Base-by-base conservation (phyloP, 2,888 invertebrate species). In the Torymus tubicola region DNA sequence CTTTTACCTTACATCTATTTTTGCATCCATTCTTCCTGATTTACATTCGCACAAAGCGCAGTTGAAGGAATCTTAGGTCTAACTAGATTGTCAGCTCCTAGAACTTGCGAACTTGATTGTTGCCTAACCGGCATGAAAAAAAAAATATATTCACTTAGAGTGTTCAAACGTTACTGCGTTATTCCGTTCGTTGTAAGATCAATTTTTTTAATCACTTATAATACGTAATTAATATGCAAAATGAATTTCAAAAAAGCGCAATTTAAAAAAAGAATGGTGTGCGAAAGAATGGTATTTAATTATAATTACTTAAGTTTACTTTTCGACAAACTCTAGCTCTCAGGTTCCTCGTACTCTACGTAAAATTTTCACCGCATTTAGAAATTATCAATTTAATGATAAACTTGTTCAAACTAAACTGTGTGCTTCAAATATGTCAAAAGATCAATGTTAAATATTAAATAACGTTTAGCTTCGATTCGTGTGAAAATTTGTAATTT, bases 131-230 rank as follows among this genome's bases (percentile, higher is more conserved):
- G 14, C 68, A 60, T 42, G 52, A 42, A 10, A 18, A 61, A 31
- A 16, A 58, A 81, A 81, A 69, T 73, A 77, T 78, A 81, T 81
- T 76, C 78, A 79, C 67, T 78, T 76, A 76, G 73, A 78, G 72
- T 75, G 74, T 81, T 81, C 63, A 81, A 79, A 69, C 72, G 76
- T 81, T 81, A 68, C 68, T 79, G 72, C 76, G 68, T 78, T 72
- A 53, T 81, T 81, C 75, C 58, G 63, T 78, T 81, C 68, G 63
- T 72, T 79, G 64, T 72, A 81, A 58, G 63, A 71, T 72, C 65
- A 31, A 61, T 76, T 79, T 78, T 74, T 79, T 79, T 72, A 75
- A 73, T 75, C 60, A 78, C 69, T 75, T 67, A 61, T 69, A 67
- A 58, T 75, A 71, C 71, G 63, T 76, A 80, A 80, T 21, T 18